Evolutionary conservation across 2,113 vertebrate genomes (phyloP).

Genomic region (Brachyistius frenatus): DNA sequence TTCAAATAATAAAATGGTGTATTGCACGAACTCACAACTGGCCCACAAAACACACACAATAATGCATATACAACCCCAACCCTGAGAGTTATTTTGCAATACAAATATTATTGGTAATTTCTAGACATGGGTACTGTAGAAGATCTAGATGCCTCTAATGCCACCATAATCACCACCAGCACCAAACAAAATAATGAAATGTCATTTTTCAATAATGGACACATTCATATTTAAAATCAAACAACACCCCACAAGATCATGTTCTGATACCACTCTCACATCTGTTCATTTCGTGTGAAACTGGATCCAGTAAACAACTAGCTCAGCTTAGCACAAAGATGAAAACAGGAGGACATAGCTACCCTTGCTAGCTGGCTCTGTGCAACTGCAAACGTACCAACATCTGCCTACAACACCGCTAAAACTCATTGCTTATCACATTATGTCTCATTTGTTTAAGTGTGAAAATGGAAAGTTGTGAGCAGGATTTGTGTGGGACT

Average conservation of each 20-base stretch:
- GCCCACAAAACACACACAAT: slow-evolving; percentile 16
- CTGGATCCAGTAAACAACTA: background rate
- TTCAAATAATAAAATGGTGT: slow-evolving; percentile 30
- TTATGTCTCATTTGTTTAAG: background rate
- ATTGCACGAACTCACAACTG: slow-evolving; percentile 9
- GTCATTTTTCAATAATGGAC: background rate
- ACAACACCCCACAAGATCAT: background rate
- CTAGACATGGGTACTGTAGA: background rate
- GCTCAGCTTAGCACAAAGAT: slow-evolving; percentile 3
- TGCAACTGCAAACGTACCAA: slow-evolving; percentile 1
- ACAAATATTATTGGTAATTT: slow-evolving; percentile 14
- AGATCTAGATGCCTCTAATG: background rate
- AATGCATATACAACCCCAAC: slow-evolving; percentile 12
- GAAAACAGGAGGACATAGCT: background rate
- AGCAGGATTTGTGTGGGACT: background rate
- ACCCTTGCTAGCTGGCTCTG: background rate
- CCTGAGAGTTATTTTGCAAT: slow-evolving; percentile 17
- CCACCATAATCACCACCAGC: background rate
- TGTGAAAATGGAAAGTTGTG: background rate
- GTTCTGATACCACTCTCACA: background rate
- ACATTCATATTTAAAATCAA: background rate
- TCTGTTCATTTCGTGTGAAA: slow-evolving; percentile 4
- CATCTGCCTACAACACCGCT: background rate
- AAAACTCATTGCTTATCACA: background rate
- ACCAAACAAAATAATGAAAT: background rate